Evolutionary conservation across 1,140 invertebrate genomes (phyloP).

Genomic region (Drosophila neocordata): DNA sequence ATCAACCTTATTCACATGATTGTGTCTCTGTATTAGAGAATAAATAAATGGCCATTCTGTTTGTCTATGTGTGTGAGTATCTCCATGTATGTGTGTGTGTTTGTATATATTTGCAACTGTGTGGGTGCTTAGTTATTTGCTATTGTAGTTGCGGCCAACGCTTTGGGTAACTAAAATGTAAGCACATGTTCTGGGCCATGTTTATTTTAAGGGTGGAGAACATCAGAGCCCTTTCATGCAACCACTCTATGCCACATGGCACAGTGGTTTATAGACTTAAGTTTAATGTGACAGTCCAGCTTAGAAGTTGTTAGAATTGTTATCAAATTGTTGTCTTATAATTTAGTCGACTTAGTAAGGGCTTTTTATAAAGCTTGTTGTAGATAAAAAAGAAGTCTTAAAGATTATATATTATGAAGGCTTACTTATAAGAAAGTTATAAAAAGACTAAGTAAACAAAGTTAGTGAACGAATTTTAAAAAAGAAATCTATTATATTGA

Average conservation of each 20-base stretch:
- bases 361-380: too few relatives aligned
- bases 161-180: conserved; percentile 64
- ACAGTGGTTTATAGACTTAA: conserved; percentile 13
- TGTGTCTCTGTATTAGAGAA: conserved; percentile 60
- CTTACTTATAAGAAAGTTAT: too few relatives aligned
- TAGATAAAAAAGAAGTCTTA: too few relatives aligned
- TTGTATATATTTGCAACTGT: conserved; percentile 15
- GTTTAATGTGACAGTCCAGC: background rate
- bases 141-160: conserved; percentile 52
- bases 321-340: background rate
- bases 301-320: conserved; percentile 5
- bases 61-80: conserved; percentile 13
- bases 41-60: conserved; percentile 69
- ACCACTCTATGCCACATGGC: background rate
- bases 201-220: conserved; percentile 2
- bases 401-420: too few relatives aligned
- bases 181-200: conserved; percentile 54
- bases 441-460: too few relatives aligned
- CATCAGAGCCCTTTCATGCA: background rate
- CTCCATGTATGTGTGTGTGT: conserved; percentile 10
- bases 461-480: too few relatives aligned
- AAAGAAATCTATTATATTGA: too few relatives aligned
- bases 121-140: conserved; percentile 50
- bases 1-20: conserved; percentile 48
- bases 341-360: background rate